Conservation (phyloP, 2,888 invertebrate genomes). For the Scaptomyza reducta region DNA sequence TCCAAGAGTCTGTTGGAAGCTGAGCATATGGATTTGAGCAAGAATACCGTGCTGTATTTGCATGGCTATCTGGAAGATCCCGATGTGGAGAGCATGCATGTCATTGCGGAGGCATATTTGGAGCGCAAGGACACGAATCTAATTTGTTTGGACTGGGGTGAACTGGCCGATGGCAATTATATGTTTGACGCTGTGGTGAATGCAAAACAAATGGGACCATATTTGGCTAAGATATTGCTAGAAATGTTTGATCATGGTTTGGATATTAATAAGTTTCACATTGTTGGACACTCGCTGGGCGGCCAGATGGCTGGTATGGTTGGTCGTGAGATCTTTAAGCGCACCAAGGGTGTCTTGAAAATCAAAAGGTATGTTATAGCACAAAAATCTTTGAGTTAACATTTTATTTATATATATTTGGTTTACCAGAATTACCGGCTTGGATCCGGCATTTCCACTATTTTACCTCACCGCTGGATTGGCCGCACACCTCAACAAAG, state of each 20-base stretch:
- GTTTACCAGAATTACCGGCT: constrained; percentile 85
- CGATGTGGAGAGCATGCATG: constrained; percentile 86
- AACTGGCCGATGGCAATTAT: constrained; percentile 83
- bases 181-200: constrained; percentile 83
- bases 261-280: constrained; percentile 78
- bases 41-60: constrained; percentile 86
- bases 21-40: constrained; percentile 82
- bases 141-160: constrained; percentile 83
- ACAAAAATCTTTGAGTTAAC: neutral
- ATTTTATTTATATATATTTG: neutral
- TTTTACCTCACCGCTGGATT: constrained; percentile 84
- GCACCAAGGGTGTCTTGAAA: constrained; percentile 59
- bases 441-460: constrained; percentile 87
- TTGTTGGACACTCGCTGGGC: constrained; percentile 84
- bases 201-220: constrained; percentile 79
- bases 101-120: constrained; percentile 83
- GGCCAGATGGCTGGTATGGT: constrained; percentile 82
- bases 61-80: constrained; percentile 87
- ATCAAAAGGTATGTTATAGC: constrained; percentile 51
- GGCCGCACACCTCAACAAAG: constrained; percentile 84
- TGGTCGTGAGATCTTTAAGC: constrained; percentile 74
- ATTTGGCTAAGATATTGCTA: constrained; percentile 77
- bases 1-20: constrained; percentile 70
- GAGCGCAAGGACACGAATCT: constrained; percentile 81
- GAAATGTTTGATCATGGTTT: constrained; percentile 81